Evolutionary conservation across 2,888 invertebrate genomes (phyloP).

Genomic region (Hirtodrosophila cameraria): DNA sequence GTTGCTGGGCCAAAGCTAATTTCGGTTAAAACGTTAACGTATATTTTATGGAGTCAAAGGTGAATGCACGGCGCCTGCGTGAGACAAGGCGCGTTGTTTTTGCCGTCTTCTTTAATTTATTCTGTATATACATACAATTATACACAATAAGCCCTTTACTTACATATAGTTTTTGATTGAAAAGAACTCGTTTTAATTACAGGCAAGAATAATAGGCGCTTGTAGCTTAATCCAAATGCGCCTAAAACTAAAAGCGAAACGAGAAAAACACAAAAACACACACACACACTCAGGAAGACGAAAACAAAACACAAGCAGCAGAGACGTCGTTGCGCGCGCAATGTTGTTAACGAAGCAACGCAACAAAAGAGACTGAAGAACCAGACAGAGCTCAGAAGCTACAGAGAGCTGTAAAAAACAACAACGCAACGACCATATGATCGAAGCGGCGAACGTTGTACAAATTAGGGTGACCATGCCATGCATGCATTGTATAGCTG

Average conservation of each 20-base stretch:
- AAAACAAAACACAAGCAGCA: slow-evolving; percentile 45
- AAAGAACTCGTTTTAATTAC: slow-evolving; percentile 36
- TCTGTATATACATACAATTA: slow-evolving; percentile 9
- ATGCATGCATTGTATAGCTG: slow-evolving; percentile 4
- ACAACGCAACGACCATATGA: slow-evolving; percentile 57
- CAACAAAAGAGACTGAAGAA: slow-evolving; percentile 56
- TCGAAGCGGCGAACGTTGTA: slow-evolving; percentile 30
- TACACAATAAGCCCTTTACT: slow-evolving; percentile 33
- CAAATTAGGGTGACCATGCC: slow-evolving; percentile 28
- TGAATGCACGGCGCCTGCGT: slow-evolving; percentile 55
- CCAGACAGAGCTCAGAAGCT: slow-evolving; percentile 6
- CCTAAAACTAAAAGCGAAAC: slow-evolving; percentile 32
- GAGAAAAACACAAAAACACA: slow-evolving; percentile 15
- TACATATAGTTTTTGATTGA: slow-evolving; percentile 23
- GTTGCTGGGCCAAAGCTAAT: slow-evolving; percentile 41
- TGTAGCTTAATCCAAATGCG: slow-evolving; percentile 41
- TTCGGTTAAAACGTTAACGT: slow-evolving; percentile 8
- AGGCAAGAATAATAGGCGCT: slow-evolving; percentile 22
- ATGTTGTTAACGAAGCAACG: slow-evolving; percentile 57
- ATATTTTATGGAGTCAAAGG: slow-evolving; percentile 20
- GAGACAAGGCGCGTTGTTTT: slow-evolving; percentile 20
- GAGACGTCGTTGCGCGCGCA: slow-evolving; percentile 57
- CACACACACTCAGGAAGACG: slow-evolving; percentile 22
- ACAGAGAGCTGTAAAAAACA: slow-evolving; percentile 26
- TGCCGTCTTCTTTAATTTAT: slow-evolving; percentile 6